phyloP scores from a whole-genome alignment of 1,140 invertebrate genomes.

The Orius insidiosus region DNA sequence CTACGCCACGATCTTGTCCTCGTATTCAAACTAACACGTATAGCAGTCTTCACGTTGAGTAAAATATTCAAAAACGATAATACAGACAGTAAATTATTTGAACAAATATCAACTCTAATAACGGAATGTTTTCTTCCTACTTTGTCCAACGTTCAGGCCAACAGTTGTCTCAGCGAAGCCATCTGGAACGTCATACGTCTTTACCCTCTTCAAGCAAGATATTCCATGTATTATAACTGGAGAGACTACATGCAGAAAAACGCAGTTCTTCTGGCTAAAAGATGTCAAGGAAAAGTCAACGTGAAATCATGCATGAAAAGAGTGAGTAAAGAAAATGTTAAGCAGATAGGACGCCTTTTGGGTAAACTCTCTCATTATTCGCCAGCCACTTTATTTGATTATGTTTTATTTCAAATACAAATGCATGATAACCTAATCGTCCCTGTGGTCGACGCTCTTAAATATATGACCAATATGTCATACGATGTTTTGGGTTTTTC shows the following conservation, averaged over 20 bases:
- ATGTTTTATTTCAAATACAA: slow-evolving; percentile 85
- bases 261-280: slow-evolving; percentile 7
- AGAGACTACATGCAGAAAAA: slow-evolving; percentile 11
- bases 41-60: neutral
- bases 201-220: slow-evolving; percentile 82
- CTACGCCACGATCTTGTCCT: slow-evolving; percentile 36
- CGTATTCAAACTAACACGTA: slow-evolving; percentile 23
- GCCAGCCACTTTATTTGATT: slow-evolving; percentile 90
- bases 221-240: slow-evolving; percentile 18
- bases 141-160: slow-evolving; percentile 78
- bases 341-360: slow-evolving; percentile 83
- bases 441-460: slow-evolving; percentile 94
- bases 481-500: slow-evolving; percentile 95
- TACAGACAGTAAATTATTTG: neutral
- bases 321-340: slow-evolving; percentile 96
- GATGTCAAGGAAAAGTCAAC: slow-evolving; percentile 27
- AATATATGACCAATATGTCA: slow-evolving; percentile 87
- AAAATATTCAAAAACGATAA: slow-evolving; percentile 5
- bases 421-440: slow-evolving; percentile 92
- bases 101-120: slow-evolving; percentile 68
- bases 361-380: slow-evolving; percentile 94
- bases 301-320: slow-evolving; percentile 95
- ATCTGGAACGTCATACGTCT: slow-evolving; percentile 82
- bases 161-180: slow-evolving; percentile 90
- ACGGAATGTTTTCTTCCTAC: slow-evolving; percentile 79